These are phyloP conservation scores for Vanacampus margaritifer DNA, from an alignment of 2,113 vertebrate species.

Conservation along the genomic window DNA sequence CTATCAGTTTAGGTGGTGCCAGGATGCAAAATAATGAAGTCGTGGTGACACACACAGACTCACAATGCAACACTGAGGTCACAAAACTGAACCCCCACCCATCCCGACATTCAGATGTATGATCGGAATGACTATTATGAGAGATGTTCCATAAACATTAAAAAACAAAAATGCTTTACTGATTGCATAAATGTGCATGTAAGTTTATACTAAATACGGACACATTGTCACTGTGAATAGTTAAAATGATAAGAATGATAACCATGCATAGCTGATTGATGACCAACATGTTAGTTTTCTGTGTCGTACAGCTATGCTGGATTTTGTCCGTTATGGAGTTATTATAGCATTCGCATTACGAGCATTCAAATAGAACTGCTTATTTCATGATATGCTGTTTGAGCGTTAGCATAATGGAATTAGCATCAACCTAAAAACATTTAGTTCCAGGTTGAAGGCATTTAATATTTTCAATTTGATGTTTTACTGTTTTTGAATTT, in stretches of 20 bases:
- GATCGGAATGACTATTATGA: neutral
- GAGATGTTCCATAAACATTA: neutral
- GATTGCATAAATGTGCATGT: neutral
- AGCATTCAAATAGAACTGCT: too few relatives aligned
- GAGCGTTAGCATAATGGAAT: neutral
- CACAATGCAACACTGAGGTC: neutral
- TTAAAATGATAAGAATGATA: too few relatives aligned
- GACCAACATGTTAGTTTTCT: too few relatives aligned
- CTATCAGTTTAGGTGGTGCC: conserved; percentile 13
- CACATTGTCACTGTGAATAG: neutral
- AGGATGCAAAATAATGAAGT: conserved; percentile 21
- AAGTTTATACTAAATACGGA: neutral
- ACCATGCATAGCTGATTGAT: too few relatives aligned
- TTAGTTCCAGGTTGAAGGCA: too few relatives aligned
- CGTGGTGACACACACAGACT: neutral
- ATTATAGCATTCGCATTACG: too few relatives aligned
- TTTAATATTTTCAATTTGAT: too few relatives aligned
- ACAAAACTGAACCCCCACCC: neutral
- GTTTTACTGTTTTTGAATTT: too few relatives aligned
- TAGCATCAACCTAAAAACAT: neutral
- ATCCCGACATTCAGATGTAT: neutral
- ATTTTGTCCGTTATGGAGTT: too few relatives aligned
- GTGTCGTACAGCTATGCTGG: too few relatives aligned
- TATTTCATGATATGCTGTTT: too few relatives aligned
- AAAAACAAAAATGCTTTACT: neutral